Base-by-base conservation (phyloP, 2,888 invertebrate genomes). In the Plagodis pulveraria region DNA sequence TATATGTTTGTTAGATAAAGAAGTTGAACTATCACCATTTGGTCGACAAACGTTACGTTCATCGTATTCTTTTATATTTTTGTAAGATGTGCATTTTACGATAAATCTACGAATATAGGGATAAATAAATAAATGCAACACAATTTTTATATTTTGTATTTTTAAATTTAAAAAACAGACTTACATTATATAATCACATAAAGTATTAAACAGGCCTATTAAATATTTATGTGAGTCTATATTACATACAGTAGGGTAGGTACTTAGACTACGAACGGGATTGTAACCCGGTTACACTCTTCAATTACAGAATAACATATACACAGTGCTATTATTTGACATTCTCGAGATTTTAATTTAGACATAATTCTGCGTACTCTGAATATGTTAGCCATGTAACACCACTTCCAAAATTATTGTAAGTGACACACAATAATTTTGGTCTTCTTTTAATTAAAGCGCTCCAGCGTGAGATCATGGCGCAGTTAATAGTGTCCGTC, bases 401-500 rank as follows among this genome's bases (percentile, higher is more conserved):
- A 75, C 76, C 78, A 76, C 78, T 80, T 81, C 81, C 79, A 78
- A 82, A 84, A 83, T 82, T 83, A 77, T 78, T 74, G 83, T 80
- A 62, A 56, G 47, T 54, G 44, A 52, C 22, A 46, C 47, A 64
- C 67, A 69, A 69, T 63, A 69, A 67, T 66, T 66, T 69, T 69
- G 69, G 69, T 67, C 58, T 86, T 81, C 76, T 83, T 84, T 89
- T 91, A 91, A 81, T 83, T 80, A 81, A 78, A 81, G 89, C 90
- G 81, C 86, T 73, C 65, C 65, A 79, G 85, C 86, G 84, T 86
- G 91, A 92, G 91, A 92, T 92, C 91, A 78, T 79, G 72, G 77
- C 84, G 81, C 78, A 71, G 73, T 78, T 96, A 98, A 94, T 96
- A 97, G 95, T 96, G 97, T 89, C 93, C 97, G 82, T 97, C 97